Base-by-base conservation (phyloP, 64 coral and sea anemone species). In the Catalaphyllia jardinei region DNA sequence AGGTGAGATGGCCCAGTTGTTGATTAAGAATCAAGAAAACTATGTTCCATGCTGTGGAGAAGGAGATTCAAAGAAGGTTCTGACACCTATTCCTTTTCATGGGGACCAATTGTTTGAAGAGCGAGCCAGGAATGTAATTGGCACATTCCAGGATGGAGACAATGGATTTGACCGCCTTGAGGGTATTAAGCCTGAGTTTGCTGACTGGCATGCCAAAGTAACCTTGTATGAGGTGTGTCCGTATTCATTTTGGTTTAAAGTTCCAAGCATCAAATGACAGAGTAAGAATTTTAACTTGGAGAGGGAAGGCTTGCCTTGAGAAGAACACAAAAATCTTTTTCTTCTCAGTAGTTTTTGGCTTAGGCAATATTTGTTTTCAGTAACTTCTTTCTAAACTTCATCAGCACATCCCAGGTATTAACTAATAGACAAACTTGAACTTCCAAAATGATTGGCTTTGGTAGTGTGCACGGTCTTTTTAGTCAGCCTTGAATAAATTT, bases 121-220 rank as follows among this genome's bases (percentile, higher is more conserved):
- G 17, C 15, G 79, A 1, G 63, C 89, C 0, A 5, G 79, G 4
- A 84, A 91, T 84, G 89, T 83, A 0, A 20, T 29, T 8, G 50
- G 89, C 30, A 91, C 89, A 25, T 91, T 91, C 54, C 89, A 57
- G 20, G 79, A 75, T 83, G 89, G 77, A 16, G 78, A 90, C 38
- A 90, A 90, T 24, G 42, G 52, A 1, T 52, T 73, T 74, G 89
- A 90, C 12, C 12, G 89, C 49, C 60, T 90, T 13, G 42, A 82
- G 17, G 78, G 89, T 0, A 14, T 90, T n/a, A n/a, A 33, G 52
- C 46, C 89, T 4, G 78, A 90, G 13, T 73, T 83, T 90, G 63
- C 78, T 9, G 89, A 83, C 24, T 90, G 89, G 89, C 89, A 89
- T 61, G 89, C 52, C 3, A 90, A 90, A 49, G 89, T 83, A 16